Evolutionary conservation across 2,113 vertebrate genomes (phyloP), one percentile per base, ranked within the genome.

Genomic region (Cricetomys ansorgei): DNA sequence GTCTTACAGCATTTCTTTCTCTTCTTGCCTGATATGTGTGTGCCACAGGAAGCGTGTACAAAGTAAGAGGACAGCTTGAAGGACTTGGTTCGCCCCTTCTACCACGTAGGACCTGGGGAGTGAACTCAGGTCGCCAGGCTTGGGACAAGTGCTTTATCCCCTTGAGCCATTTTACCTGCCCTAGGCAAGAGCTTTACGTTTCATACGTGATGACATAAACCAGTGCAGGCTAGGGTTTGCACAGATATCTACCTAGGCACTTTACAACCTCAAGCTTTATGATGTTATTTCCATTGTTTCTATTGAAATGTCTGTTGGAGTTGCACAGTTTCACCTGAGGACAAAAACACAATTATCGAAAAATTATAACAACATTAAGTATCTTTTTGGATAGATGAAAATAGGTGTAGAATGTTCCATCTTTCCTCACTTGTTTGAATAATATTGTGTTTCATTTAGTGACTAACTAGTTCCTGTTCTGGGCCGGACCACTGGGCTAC

Each of bases 281-380:
- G 34, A 70, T 43, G 34, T 11, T 6, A 43, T 15, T 43, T 87
- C 17, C 89, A 0, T 50, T 80, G 29, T 92, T 86, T 93, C 65
- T 92, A 4, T 65, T 89, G 53, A 94, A 95, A 73, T 89, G 43
- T 88, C 88, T 95, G 48, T 91, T 91, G 45, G 85, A 31, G 16
- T 96, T 67, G 59, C 5, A 53, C 31, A 85, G 19, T 89, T 76
- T 92, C 34, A 73, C 62, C 3, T 72, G 75, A 55, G 50, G 31
- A 86, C 70, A 73, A 43, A 59, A 90, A 13, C 69, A 27, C 88
- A 76, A 67, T 10, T 85, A 85, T 62, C 85, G 48, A 73, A 92
- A 79, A 79, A 27, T 50, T 92, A 37, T 55, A 89, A 53, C 43
- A 91, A 81, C 70, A 40, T 29, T 34, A 67, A 59, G 1, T 93